A percentile compares a stretch with the other conserved stretches of the same genome.
Evolutionary conservation across 2,797 vertebrate species (phyloP).

Genomic region (Epinephelus coioides): DNA sequence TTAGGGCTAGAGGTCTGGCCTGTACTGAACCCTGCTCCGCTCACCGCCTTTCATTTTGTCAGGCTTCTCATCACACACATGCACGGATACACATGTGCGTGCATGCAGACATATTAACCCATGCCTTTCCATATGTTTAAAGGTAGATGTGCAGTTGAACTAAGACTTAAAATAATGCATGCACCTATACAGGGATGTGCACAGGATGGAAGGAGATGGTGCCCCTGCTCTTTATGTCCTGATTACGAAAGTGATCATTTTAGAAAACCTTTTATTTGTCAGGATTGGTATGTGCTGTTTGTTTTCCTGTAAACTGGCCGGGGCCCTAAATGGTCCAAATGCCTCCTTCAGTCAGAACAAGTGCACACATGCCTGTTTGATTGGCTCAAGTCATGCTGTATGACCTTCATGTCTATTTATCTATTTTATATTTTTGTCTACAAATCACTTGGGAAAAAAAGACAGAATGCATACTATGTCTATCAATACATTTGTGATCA

Average conservation of each 20-base stretch:
- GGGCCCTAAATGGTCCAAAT: neutral
- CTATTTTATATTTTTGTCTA: neutral
- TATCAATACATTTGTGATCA: neutral
- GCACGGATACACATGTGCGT: conserved; percentile 55
- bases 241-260: neutral
- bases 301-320: neutral
- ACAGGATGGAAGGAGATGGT: neutral
- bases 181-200: neutral
- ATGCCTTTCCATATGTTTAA: conserved; percentile 21
- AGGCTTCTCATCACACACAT: conserved; percentile 60
- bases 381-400: neutral
- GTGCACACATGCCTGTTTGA: neutral
- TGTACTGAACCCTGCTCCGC: conserved; percentile 61
- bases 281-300: neutral
- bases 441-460: neutral
- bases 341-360: too few species aligned
- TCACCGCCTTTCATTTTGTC: conserved; percentile 76
- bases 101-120: conserved; percentile 38
- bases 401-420: neutral
- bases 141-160: neutral
- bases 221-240: neutral
- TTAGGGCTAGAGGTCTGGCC: conserved; percentile 76
- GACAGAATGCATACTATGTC: neutral
- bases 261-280: neutral
- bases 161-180: neutral